These are phyloP conservation scores for Parasteatoda tepidariorum DNA, from an alignment of 1,140 invertebrate genomes.

Conservation along the genomic window DNA sequence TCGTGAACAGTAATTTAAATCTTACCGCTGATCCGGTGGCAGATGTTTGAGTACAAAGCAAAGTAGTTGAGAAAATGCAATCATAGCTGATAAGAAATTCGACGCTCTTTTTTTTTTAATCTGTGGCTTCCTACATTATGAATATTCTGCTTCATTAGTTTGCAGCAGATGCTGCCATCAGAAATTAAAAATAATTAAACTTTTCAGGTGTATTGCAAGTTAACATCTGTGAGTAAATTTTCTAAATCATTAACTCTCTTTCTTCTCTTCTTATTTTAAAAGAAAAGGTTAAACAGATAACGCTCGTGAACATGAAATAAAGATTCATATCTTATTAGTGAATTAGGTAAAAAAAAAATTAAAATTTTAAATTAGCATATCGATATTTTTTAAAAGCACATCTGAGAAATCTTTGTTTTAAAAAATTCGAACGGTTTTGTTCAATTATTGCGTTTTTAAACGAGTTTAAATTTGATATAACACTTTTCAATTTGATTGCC, in stretches of 20 bases:
- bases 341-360: too few relatives aligned
- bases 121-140: constrained; percentile 8
- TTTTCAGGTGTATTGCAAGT: not conserved
- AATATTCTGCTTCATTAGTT: constrained; percentile 39
- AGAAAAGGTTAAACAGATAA: too few relatives aligned
- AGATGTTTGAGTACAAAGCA: constrained; percentile 27
- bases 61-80: constrained; percentile 4
- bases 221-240: not conserved
- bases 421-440: too few relatives aligned
- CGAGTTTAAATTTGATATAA: too few relatives aligned
- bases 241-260: constrained; percentile 8
- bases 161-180: constrained; percentile 7
- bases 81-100: not conserved
- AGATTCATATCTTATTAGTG: too few relatives aligned
- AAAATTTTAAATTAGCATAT: too few relatives aligned
- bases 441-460: too few relatives aligned
- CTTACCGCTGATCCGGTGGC: not conserved
- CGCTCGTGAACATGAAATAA: too few relatives aligned
- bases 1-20: not conserved
- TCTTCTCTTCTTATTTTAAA: too few relatives aligned
- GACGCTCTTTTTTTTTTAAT: not conserved
- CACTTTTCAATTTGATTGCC: too few relatives aligned
- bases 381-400: too few relatives aligned
- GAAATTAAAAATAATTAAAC: constrained; percentile 20
- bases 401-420: too few relatives aligned